Evolutionary conservation across 2,888 invertebrate species (phyloP).

Genomic region (Lasioglossum leucozonium): DNA sequence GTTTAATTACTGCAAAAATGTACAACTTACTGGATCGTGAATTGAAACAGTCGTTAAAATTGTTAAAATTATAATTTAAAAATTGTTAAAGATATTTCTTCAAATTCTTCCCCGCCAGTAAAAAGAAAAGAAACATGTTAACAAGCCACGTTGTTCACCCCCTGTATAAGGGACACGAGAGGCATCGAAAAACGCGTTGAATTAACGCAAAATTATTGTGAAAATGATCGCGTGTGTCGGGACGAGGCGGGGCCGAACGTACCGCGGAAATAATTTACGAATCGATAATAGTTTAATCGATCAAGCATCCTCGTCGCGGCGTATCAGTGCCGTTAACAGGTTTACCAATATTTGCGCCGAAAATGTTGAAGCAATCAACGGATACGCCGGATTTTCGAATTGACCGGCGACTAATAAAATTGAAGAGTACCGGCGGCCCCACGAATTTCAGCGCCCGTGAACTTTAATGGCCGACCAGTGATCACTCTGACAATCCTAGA

Average conservation of each 20-base stretch:
- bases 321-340: constrained; percentile 35
- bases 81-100: no score
- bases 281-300: constrained; percentile 50
- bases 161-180: not conserved
- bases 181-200: not conserved
- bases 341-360: constrained; percentile 52
- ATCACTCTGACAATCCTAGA: not conserved
- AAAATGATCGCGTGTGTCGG: not conserved
- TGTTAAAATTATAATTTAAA: no score
- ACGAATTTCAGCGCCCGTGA: constrained; percentile 31
- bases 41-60: no score
- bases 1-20: not conserved
- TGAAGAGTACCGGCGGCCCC: constrained; percentile 24
- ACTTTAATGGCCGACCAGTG: constrained; percentile 25
- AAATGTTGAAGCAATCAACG: constrained; percentile 28
- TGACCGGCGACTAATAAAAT: constrained; percentile 41
- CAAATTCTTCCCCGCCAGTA: no score
- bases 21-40: not conserved
- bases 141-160: not conserved
- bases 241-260: not conserved
- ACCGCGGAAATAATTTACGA: constrained; percentile 27
- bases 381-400: constrained; percentile 28
- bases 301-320: constrained; percentile 18
- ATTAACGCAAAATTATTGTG: not conserved
- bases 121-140: no score